Base-by-base conservation (phyloP, 2,888 invertebrate genomes). In the Cistogaster globosa region DNA sequence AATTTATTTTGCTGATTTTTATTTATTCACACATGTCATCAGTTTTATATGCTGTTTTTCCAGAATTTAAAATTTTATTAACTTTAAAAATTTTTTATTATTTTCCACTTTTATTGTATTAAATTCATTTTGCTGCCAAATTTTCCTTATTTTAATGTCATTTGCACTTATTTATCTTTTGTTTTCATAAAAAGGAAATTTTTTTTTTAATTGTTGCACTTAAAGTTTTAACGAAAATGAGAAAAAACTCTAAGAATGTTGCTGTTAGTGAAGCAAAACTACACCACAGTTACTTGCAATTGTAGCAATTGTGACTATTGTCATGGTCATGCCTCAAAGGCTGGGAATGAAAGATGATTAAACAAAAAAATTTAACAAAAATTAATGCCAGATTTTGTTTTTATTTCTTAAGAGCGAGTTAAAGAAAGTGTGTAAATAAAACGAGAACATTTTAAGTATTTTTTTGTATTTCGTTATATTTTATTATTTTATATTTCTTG, bases 271-370 rank as follows among this genome's bases (percentile, higher is more conserved):
- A 60, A 74, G 42, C 18, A 20, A 8, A 53, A 74, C 9, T 22
- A 62, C 32, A 51, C n/a, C n/a, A 32, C 2, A 38, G 53, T 69
- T 53, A 58, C 57, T 58, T 57, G 58, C 45, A 53, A 69, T 63
- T 42, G 45, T 20, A 16, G 42, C 76, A 76, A 20, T 38, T 65
- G 32, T 51, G 60, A 48, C 36, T 57, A 60, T 60, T 78, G 69
- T 78, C 78, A 78, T 18, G 62, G 69, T 32, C 55, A 69, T 32
- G 32, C 26, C 69, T 42, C 5, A n/a, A 78, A 62, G 62, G 62
- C 53, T 53, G 62, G 16, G 26, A 65, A 11, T 55, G 26, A 16
- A 36, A 20, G n/a, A 22, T 45, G 32, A 45, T 45, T 55, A 57
- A 4, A n/a, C 2, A 32, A 11, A 38, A 55, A 57, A 57, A 0